Evolutionary conservation across 2,888 invertebrate species (phyloP), one percentile per base, ranked within the genome.

Genomic region (Blera fallax): DNA sequence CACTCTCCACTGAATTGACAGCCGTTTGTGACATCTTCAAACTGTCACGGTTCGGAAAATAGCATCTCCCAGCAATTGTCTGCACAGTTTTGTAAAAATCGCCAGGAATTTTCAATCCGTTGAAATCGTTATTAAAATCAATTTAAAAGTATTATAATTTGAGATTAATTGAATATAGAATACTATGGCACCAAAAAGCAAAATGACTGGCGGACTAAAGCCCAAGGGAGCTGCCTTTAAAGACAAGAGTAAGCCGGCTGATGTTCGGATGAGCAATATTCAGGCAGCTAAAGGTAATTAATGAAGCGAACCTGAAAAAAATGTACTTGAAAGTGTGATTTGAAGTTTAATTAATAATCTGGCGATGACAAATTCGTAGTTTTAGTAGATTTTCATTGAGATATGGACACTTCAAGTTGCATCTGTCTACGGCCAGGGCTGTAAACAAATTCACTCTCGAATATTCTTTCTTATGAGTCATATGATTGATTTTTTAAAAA

Each of bases 211-310:
- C 29, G 76, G 88, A 11, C 7, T 91, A 54, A 91, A 91, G 89
- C 91, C 91, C 7, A 89, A 89, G 76, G 92, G 93, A 58, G 92
- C 93, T 64, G 96, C 96, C 67, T 97, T 96, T 90, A 97, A 97
- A 93, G 97, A 97, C 93, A 97, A 97, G 94, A 96, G 95, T 90
- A 99, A 99, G 93, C 99, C 99, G 52, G 94, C 95, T 48, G 98
- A 98, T 93, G 98, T 99, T 90, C 95, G 99, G 73, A 94, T 94
- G 88, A 99, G 98, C 92, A 99, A 99, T 92, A 99, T 99, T 90
- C 96, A 96, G 93, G 99, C 99, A 90, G 99, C 98, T 72, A 99
- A 99, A 96, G 98, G 98, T 98, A 94, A 83, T 67, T 72, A 6
- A 0, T 10, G 3, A n/a, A 27, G 34, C 37, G 18, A 56, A 84